Evolutionary conservation across 2,888 invertebrate species (phyloP), one percentile per base, ranked within the genome.

Genomic region (Nymphalis urticae): DNA sequence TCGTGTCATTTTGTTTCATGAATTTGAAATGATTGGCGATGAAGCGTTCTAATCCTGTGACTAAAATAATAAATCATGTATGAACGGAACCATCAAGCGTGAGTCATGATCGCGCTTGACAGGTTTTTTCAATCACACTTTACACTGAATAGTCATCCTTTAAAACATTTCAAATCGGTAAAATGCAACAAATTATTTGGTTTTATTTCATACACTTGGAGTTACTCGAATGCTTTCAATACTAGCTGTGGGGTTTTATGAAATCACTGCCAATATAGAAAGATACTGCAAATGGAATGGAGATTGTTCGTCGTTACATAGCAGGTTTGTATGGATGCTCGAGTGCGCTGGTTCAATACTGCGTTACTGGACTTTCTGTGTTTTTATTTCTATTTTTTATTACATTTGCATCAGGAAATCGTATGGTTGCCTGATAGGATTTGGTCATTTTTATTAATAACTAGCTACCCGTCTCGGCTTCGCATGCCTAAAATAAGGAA

Each of bases 271-370:
- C 56, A 27, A 62, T 62, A 67, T 62, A 62, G 79, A 79, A 74
- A 85, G 80, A 85, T 88, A 88, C 83, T 88, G 87, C 86, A 86
- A 89, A 88, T 88, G 85, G 85, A 88, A 87, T 82, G 77, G 84
- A 82, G 79, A 84, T 81, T 76, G 78, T 79, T 74, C 76, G 74
- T 76, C 73, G 75, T 75, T 71, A 72, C 72, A 71, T 76, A 74
- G 76, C 70, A 69, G 74, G 72, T 62, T 69, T 69, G 32, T 56
- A 24, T 17, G 54, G 27, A 32, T 17, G 8, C 32, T 27, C 7
- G 17, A 32, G 53, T 27, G 24, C 53, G 4, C 24, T 10, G 24
- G 27, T 56, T 32, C 27, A 10, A 16, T 56, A 32, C 17, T 32
- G 54, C 24, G 32, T 56, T 56, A 21, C 32, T n/a, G 54, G 19